Base-by-base conservation (phyloP, 2,888 invertebrate genomes). In the Oxytorus armatus region DNA sequence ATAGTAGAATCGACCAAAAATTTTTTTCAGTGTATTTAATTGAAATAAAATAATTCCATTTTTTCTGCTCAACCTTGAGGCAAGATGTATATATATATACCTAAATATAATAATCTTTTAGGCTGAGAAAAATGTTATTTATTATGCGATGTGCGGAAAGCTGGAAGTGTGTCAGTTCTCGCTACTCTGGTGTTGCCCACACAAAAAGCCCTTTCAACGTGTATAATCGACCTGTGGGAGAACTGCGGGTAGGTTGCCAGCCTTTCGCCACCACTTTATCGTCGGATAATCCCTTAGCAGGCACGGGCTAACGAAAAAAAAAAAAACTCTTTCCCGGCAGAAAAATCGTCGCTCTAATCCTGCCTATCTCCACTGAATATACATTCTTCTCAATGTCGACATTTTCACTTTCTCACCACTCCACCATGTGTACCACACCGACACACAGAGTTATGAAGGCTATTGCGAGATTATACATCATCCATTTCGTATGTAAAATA, bases 221-320 rank as follows among this genome's bases (percentile, higher is more conserved):
- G 49, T 61, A 61, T 68, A 68, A 68, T 77, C 44, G 72, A 42
- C 8, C 72, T 44, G 18, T 33, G 14, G 23, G 29, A 47, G 14
- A 74, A 44, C 66, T 74, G 66, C 65, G 66, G 74, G 65, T 74
- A 65, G 14, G 57, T 66, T 74, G 65, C 47, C 73, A 73, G 53
- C 73, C 53, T 78, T 73, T 68, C 29, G 66, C 42, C 57, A n/a
- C 47, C 72, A 76, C 70, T 73, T 70, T 69, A 73, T 78, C 61
- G 59, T 68, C 61, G 63, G 59, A 69, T 80, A 76, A 74, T 79
- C 76, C 72, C 47, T 57, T 73, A 42, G 11, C 57, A 44, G 33
- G n/a, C 42, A n/a, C 42, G 23, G 57, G 42, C 51, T 14, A 51
- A 59, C 68, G 57, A 36, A 55, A 73, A 78, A 49, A 36, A 55